Evolutionary conservation across 2,797 vertebrate species (phyloP), one percentile per base, ranked within the genome.

Genomic region (Propithecus perrieri): DNA sequence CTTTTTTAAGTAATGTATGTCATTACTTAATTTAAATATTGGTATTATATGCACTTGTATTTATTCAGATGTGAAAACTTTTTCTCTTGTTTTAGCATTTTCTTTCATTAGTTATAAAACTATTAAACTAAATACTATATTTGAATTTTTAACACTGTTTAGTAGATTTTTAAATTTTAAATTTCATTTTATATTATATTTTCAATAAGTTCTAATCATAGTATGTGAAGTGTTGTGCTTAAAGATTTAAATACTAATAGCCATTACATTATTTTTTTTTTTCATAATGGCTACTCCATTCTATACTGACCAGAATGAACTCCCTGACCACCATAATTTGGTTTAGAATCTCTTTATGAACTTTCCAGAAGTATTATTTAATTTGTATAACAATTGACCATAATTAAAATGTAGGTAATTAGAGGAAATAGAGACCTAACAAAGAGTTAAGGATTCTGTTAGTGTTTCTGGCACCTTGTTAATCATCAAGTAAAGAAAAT

Each of bases 391-490:
- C 71, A 97, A 94, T 71, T 69, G 4, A 11, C 20, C 85, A 75
- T 85, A 96, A 98, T 98, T 98, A 95, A 94, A 83, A 98, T 94
- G 83, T 92, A 59, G n/a, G 61, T 97, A 97, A 5, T 12, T 92
- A 89, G 87, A 96, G 53, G 48, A 97, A 98, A 98, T 97, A 97
- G 92, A 98, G 91, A 98, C 18, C 95, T 97, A 95, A 96, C 33
- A 89, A 97, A 98, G 91, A 98, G 81, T 94, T 98, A 98, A 98
- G 63, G 86, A 97, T 98, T 97, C 50, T 74, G 76, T 97, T 98
- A 98, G 97, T 93, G 96, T 20, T 95, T 89, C 74, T 98, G 97
- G 65, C 97, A 97, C 48, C 55, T 85, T 96, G 98, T 98, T 98
- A 97, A 98, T 98, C 96, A 98, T 93, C 84, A 97, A 3, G 55